A percentile compares a stretch with the other conserved stretches of the same genome.
These are phyloP conservation scores for Drosophila mayaguana DNA, from an alignment of 2,888 invertebrate species.

Conservation along the genomic window DNA sequence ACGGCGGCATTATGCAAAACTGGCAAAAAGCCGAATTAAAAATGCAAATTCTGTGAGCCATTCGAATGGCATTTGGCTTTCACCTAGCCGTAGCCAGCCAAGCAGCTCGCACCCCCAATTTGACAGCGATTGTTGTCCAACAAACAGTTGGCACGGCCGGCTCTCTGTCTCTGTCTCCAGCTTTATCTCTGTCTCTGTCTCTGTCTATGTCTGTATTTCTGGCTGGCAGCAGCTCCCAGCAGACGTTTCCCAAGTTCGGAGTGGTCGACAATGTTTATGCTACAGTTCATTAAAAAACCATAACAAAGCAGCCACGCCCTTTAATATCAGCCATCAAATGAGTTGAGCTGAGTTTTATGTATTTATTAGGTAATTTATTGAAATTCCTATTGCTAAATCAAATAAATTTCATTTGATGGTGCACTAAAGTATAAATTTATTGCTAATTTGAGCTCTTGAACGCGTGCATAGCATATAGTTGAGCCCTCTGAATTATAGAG, in stretches of 20 bases:
- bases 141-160: conserved; percentile 8
- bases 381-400: not conserved
- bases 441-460: not conserved
- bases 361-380: not conserved
- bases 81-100: conserved; percentile 23
- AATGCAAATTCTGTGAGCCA: conserved; percentile 72
- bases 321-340: not conserved
- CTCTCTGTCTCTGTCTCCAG: too few species aligned
- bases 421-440: not conserved
- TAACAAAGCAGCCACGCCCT: not conserved
- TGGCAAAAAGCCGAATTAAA: conserved; percentile 75
- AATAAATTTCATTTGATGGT: not conserved
- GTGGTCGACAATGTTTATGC: not conserved
- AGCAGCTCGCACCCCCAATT: conserved; percentile 28
- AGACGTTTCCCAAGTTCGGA: not conserved
- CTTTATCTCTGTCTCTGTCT: too few species aligned
- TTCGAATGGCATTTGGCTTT: conserved; percentile 45
- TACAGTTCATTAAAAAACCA: conserved; percentile 2
- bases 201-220: not conserved
- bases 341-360: too few species aligned
- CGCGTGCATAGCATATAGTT: not conserved
- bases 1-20: conserved; percentile 75
- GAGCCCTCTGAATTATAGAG: too few species aligned
- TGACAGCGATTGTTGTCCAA: conserved; percentile 29
- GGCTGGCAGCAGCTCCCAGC: conserved; percentile 6